phyloP scores from a whole-genome alignment of 2,888 invertebrate genomes.

The Antheraea yamamai region DNA sequence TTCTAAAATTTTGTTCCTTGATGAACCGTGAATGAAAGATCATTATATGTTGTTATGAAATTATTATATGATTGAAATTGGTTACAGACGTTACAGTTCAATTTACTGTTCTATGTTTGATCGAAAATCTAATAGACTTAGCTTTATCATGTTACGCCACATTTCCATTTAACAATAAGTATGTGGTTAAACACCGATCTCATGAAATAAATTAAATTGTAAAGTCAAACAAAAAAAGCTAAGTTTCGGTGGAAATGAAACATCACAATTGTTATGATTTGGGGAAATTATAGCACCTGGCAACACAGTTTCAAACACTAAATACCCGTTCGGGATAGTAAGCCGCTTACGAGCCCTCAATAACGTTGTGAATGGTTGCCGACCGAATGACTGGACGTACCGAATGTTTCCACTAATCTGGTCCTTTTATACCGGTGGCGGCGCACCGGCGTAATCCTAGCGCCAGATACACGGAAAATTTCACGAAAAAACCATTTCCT shows the following conservation, averaged over 20 bases:
- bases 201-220: neutral
- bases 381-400: constrained; percentile 54
- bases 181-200: too few species aligned
- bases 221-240: too few species aligned
- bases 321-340: constrained; percentile 42
- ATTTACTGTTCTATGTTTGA: too few species aligned
- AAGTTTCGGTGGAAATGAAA: neutral
- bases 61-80: too few species aligned
- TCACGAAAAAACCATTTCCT: neutral
- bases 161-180: too few species aligned
- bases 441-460: constrained; percentile 15
- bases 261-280: neutral
- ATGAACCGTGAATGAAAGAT: neutral
- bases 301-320: constrained; percentile 5
- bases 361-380: constrained; percentile 48
- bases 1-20: neutral
- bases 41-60: too few species aligned
- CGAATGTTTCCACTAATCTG: constrained; percentile 34
- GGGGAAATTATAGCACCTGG: neutral
- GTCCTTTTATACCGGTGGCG: constrained; percentile 29
- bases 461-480: constrained; percentile 31
- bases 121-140: too few species aligned
- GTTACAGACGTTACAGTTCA: too few species aligned
- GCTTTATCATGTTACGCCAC: too few species aligned
- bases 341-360: constrained; percentile 59